Evolutionary conservation across 2,888 invertebrate species (phyloP).

Genomic region (Dryobotodes eremita): DNA sequence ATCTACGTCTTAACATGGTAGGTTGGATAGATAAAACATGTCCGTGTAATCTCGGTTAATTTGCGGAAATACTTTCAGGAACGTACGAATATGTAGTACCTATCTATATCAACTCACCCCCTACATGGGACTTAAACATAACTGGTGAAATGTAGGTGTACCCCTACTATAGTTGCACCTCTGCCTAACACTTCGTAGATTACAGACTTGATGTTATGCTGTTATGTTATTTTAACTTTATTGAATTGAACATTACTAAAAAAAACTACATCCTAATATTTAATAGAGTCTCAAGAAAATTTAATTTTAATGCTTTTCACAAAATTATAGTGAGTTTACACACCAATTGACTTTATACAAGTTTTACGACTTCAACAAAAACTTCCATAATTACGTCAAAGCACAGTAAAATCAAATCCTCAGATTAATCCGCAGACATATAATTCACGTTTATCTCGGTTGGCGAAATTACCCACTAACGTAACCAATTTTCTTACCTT

Average conservation of each 20-base stretch:
- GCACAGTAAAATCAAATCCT: slow-evolving; percentile 61
- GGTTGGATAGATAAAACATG: not conserved
- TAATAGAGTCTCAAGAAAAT: not conserved
- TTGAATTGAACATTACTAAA: not conserved
- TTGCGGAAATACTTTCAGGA: not conserved
- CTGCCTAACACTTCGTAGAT: not conserved
- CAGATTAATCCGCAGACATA: slow-evolving; percentile 74
- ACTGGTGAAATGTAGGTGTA: not conserved
- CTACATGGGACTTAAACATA: not conserved
- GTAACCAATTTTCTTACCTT: slow-evolving; percentile 91
- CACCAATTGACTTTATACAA: slow-evolving; percentile 6
- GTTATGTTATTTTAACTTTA: not conserved
- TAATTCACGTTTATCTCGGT: slow-evolving; percentile 83
- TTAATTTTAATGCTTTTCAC: not conserved
- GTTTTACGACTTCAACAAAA: slow-evolving; percentile 2
- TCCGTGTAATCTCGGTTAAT: not conserved
- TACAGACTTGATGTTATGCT: not conserved
- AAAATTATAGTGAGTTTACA: not conserved
- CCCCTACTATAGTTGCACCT: not conserved
- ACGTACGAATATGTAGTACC: not conserved
- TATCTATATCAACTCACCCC: not conserved
- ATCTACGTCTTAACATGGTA: slow-evolving; percentile 1
- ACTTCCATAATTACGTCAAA: slow-evolving; percentile 39
- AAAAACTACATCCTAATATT: not conserved
- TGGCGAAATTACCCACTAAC: slow-evolving; percentile 87